These are phyloP conservation scores for Rhagonycha fulva DNA, from an alignment of 2,888 invertebrate genomes.

Conservation along the genomic window DNA sequence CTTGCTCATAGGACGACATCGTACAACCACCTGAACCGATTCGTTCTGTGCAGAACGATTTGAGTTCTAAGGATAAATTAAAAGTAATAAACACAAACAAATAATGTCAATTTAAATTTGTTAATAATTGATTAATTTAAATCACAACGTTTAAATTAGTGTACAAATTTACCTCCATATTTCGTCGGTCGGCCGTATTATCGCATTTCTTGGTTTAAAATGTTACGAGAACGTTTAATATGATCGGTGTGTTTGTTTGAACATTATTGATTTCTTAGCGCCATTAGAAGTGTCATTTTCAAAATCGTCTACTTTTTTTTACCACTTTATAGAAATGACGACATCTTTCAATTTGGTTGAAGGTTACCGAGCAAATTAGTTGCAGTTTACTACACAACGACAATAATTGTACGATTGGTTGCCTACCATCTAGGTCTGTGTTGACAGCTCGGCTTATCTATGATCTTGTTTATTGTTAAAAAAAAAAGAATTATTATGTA, in stretches of 20 bases:
- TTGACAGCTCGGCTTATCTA: background rate
- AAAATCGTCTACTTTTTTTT: constrained; percentile 28
- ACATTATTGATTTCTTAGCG: constrained; percentile 37
- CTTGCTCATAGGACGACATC: constrained; percentile 93
- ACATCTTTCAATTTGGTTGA: constrained; percentile 20
- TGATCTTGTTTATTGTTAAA: too few relatives aligned
- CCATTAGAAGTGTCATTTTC: constrained; percentile 31
- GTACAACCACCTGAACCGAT: constrained; percentile 94
- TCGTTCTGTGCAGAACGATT: constrained; percentile 65
- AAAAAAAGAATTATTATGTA: too few relatives aligned
- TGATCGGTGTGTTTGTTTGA: constrained; percentile 18
- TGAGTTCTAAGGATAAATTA: constrained; percentile 39
- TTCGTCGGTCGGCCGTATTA: background rate
- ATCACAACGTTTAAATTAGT: background rate
- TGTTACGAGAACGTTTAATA: constrained; percentile 37
- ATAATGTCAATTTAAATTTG: background rate
- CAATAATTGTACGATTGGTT: background rate
- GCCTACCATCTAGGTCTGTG: background rate
- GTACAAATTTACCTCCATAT: constrained; percentile 19
- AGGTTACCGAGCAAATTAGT: constrained; percentile 8
- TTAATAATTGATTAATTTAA: background rate
- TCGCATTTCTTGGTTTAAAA: constrained; percentile 7
- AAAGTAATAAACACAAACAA: background rate
- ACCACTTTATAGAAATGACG: constrained; percentile 13
- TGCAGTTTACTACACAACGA: background rate